These are phyloP conservation scores for Uloborus diversus DNA, from an alignment of 1,140 invertebrate genomes.

Conservation along the genomic window DNA sequence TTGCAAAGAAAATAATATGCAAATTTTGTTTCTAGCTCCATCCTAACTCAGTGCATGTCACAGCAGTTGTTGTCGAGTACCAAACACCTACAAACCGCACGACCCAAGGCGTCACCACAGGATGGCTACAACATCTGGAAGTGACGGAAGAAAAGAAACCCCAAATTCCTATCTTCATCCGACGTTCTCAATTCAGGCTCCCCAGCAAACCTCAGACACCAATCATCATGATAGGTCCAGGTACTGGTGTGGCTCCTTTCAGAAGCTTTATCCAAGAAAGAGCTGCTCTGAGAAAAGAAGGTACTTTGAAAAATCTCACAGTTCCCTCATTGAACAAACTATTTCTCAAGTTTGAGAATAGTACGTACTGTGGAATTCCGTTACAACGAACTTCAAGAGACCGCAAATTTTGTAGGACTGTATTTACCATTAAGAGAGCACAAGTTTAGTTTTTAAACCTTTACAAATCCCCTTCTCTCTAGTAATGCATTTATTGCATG, in stretches of 20 bases:
- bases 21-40: constrained; percentile 68
- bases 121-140: constrained; percentile 83
- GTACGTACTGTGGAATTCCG: no score
- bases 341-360: no score
- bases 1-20: no score
- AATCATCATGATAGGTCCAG: constrained; percentile 98
- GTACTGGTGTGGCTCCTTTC: constrained; percentile 98
- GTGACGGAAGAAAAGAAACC: constrained; percentile 64
- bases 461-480: no score
- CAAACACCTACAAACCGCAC: constrained; percentile 84
- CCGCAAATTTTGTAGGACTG: no score
- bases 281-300: constrained; percentile 69
- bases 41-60: constrained; percentile 89
- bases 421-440: no score
- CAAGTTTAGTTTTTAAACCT: no score
- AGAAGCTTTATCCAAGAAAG: constrained; percentile 97
- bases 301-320: no score
- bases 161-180: constrained; percentile 85
- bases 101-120: constrained; percentile 94
- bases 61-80: constrained; percentile 96
- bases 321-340: no score
- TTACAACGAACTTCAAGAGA: no score
- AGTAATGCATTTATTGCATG: no score
- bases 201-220: constrained; percentile 77
- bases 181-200: constrained; percentile 92